Evolutionary conservation across 2,113 vertebrate species (phyloP).

Genomic region (Prietella phreatophila): DNA sequence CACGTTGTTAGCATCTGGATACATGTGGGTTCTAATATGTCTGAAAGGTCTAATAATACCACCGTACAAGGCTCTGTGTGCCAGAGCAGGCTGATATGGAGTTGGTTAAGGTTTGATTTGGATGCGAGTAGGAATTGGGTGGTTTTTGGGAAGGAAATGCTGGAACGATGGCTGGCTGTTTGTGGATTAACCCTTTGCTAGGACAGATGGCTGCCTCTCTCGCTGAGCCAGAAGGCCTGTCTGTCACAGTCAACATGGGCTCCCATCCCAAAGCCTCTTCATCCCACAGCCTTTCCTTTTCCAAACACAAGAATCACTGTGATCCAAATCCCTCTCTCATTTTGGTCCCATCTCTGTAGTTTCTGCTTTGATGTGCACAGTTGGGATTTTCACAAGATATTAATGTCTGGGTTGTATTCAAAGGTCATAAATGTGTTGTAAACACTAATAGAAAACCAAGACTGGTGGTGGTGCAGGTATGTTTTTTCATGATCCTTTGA

Average conservation of each 20-base stretch:
- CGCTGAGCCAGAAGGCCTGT: slow-evolving; percentile 52
- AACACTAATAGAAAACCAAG: neutral
- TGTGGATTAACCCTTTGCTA: slow-evolving; percentile 80
- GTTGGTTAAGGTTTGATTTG: slow-evolving; percentile 40
- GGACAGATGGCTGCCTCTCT: slow-evolving; percentile 73
- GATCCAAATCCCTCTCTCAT: slow-evolving; percentile 21
- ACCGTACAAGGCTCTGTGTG: neutral
- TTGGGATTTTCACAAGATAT: neutral
- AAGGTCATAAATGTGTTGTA: neutral
- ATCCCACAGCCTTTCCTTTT: slow-evolving; percentile 12
- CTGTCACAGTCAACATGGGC: slow-evolving; percentile 60
- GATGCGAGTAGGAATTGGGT: slow-evolving; percentile 56
- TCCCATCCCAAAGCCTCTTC: slow-evolving; percentile 49
- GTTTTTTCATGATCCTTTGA: neutral
- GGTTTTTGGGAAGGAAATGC: slow-evolving; percentile 71
- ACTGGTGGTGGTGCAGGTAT: neutral
- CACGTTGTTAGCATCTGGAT: neutral
- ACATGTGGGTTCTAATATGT: neutral
- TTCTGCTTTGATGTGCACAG: neutral
- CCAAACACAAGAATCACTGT: neutral
- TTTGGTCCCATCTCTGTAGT: neutral
- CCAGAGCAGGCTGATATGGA: neutral
- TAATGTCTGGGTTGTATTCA: neutral
- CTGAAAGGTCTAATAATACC: neutral
- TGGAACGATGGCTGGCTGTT: slow-evolving; percentile 61